Percentiles rank a stretch among this genome's conserved stretches.
These are phyloP conservation scores for Carcharodon carcharias DNA, from an alignment of 2,797 vertebrate genomes.

Conservation along the genomic window DNA sequence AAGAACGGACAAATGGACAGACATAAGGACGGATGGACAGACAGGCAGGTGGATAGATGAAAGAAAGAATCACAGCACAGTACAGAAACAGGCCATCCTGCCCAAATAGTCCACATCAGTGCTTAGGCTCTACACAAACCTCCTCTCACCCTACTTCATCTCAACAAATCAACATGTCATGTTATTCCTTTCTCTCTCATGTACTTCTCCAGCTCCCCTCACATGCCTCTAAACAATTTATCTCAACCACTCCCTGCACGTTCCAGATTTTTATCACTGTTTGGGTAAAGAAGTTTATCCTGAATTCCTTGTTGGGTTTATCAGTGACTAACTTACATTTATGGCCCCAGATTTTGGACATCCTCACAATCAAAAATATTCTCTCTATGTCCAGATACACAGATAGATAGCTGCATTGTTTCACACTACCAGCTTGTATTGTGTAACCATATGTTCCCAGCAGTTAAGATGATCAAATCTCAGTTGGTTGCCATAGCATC, in stretches of 20 bases:
- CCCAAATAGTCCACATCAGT: not conserved
- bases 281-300: not conserved
- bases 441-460: constrained; percentile 13
- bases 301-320: not conserved
- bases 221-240: not conserved
- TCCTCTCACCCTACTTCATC: not conserved
- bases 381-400: not conserved
- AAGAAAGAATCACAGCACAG: not conserved
- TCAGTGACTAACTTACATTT: not conserved
- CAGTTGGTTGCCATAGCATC: constrained; percentile 27
- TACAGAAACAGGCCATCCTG: not conserved
- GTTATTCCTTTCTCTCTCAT: not conserved
- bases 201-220: not conserved
- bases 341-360: not conserved
- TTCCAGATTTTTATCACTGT: not conserved
- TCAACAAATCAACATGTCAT: not conserved
- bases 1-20: no score
- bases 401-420: not conserved
- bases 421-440: not conserved
- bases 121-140: not conserved
- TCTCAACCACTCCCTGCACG: no score
- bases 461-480: constrained; percentile 35
- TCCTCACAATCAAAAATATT: not conserved
- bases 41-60: not conserved
- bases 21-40: not conserved